A percentile compares a stretch with the other conserved stretches of the same genome.
These are phyloP conservation scores for Oxygymnocypris stewartii DNA, from an alignment of 2,113 vertebrate genomes.

Conservation along the genomic window DNA sequence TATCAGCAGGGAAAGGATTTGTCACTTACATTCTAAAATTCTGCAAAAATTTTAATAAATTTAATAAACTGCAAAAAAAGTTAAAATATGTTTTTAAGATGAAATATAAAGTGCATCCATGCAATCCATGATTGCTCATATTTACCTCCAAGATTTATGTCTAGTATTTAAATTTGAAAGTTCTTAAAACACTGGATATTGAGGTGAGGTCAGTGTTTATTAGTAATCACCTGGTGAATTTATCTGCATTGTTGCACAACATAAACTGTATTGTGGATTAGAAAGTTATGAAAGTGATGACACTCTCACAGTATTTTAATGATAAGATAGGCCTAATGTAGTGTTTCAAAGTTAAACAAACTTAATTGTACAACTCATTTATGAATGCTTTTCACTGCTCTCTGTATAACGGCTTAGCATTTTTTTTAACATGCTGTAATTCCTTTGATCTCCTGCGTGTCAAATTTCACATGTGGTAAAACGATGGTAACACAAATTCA, in stretches of 20 bases:
- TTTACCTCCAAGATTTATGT: neutral
- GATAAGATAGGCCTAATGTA: neutral
- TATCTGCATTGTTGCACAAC: neutral
- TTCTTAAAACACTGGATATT: neutral
- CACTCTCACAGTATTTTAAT: neutral
- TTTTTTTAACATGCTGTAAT: neutral
- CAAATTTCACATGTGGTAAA: neutral
- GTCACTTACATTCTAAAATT: neutral
- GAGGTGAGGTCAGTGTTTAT: neutral
- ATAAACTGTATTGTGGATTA: neutral
- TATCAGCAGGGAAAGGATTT: neutral
- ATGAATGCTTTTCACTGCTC: neutral
- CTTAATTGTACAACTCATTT: neutral
- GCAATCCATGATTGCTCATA: neutral
- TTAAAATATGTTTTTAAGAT: neutral
- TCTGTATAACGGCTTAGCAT: neutral
- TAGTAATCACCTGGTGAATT: neutral
- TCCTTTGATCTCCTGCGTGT: constrained; percentile 11
- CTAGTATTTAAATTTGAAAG: neutral
- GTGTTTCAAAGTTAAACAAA: neutral
- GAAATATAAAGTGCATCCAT: too few species aligned
- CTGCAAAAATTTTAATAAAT: neutral
- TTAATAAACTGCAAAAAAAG: neutral
- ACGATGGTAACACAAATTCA: constrained; percentile 36
- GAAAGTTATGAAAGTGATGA: too few species aligned